Conservation (phyloP, 2,113 vertebrate genomes). For the Perognathus longimembris region DNA sequence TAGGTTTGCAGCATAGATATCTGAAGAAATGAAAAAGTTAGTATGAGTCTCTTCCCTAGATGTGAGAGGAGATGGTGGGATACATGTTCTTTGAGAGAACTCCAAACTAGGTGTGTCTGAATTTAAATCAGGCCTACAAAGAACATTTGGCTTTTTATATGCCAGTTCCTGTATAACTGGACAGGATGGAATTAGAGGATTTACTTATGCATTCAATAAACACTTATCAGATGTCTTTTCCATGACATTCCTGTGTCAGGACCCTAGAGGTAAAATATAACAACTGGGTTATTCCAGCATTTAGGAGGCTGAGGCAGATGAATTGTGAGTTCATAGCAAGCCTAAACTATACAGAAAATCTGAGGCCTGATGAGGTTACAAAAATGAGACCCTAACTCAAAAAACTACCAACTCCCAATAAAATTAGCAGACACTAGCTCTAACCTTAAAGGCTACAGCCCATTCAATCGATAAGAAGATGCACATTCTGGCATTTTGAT, state of each 20-base stretch:
- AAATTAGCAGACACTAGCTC: too few relatives aligned
- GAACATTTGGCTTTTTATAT: not conserved
- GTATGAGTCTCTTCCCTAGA: not conserved
- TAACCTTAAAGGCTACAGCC: not conserved
- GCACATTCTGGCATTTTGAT: not conserved
- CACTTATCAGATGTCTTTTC: not conserved
- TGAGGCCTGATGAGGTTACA: too few relatives aligned
- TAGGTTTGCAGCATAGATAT: slow-evolving; percentile 10
- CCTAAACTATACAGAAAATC: too few relatives aligned
- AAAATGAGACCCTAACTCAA: too few relatives aligned
- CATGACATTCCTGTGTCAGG: fast-evolving
- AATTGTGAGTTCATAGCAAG: too few relatives aligned
- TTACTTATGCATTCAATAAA: not conserved
- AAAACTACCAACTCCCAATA: too few relatives aligned
- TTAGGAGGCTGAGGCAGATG: too few relatives aligned
- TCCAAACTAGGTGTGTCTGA: not conserved
- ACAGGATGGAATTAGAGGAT: not conserved
- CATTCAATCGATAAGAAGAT: not conserved
- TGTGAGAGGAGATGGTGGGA: not conserved
- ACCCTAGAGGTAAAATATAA: not conserved
- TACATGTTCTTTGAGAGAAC: not conserved
- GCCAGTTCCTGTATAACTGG: not conserved
- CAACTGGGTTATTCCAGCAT: too few relatives aligned
- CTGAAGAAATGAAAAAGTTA: not conserved
- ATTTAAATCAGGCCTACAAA: not conserved